Conservation (phyloP, 2,113 vertebrate species). For the Carassius carassius region DNA sequence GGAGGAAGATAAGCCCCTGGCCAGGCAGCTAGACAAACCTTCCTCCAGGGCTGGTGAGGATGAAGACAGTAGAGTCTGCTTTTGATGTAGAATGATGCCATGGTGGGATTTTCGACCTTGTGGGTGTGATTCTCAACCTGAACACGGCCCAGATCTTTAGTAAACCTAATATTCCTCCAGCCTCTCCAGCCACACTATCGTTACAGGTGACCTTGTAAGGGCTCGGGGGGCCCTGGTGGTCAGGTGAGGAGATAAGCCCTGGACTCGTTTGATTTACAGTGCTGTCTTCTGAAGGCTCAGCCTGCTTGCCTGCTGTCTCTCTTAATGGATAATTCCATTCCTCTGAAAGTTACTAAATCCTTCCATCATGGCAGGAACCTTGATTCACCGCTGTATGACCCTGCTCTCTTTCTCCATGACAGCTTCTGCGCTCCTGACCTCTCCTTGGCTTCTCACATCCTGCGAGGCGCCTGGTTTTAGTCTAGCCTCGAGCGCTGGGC, state of each 20-base stretch:
- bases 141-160: background rate
- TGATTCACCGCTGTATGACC: constrained; percentile 43
- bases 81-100: background rate
- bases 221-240: constrained; percentile 11
- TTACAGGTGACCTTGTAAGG: constrained; percentile 48
- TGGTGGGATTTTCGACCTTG: background rate
- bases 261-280: constrained; percentile 52
- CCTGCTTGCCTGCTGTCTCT: constrained; percentile 22
- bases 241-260: constrained; percentile 43
- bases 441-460: constrained; percentile 30
- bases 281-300: constrained; percentile 46
- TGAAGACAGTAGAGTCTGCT: constrained; percentile 10
- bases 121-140: background rate
- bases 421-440: constrained; percentile 36
- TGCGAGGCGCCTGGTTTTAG: constrained; percentile 34
- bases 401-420: constrained; percentile 1
- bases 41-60: background rate
- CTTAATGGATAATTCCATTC: constrained; percentile 38
- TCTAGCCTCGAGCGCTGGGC: background rate
- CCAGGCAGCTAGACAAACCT: constrained; percentile 5
- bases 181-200: background rate
- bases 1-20: background rate
- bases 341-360: constrained; percentile 53
- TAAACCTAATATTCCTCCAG: background rate
- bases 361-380: constrained; percentile 44